These are phyloP conservation scores for Pherbina coryleti DNA, from an alignment of 2,888 invertebrate genomes.

Conservation along the genomic window DNA sequence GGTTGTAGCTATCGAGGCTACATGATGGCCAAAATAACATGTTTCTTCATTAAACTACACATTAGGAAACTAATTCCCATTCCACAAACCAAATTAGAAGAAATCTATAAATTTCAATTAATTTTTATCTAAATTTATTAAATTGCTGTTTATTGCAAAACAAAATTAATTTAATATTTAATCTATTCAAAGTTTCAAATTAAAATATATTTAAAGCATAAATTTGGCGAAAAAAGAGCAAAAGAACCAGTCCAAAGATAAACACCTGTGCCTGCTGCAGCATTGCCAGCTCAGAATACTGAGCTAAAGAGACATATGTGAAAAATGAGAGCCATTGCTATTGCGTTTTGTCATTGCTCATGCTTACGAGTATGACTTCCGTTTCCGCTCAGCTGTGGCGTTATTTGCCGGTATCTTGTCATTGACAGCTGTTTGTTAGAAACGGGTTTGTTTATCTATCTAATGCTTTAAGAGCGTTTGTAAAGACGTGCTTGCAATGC, in stretches of 20 bases:
- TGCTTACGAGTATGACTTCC: slow-evolving; percentile 16
- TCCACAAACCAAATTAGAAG: too few relatives aligned
- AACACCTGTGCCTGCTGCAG: neutral
- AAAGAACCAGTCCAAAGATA: neutral
- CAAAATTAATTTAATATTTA: too few relatives aligned
- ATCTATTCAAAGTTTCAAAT: too few relatives aligned
- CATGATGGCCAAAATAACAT: too few relatives aligned
- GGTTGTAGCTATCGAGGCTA: too few relatives aligned
- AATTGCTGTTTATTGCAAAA: too few relatives aligned
- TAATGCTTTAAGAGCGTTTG: too few relatives aligned
- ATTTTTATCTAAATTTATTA: too few relatives aligned
- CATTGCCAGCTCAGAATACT: neutral
- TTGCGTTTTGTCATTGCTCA: neutral
- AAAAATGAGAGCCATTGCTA: neutral
- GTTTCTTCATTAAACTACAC: too few relatives aligned
- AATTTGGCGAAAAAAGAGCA: neutral
- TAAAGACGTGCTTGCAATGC: neutral
- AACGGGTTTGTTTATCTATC: neutral
- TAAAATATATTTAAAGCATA: too few relatives aligned
- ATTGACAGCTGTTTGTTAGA: neutral
- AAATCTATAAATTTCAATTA: too few relatives aligned
- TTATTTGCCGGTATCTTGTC: slow-evolving; percentile 11
- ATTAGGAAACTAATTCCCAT: too few relatives aligned
- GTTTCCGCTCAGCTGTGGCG: slow-evolving; percentile 25
- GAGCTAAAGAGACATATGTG: neutral